Conservation (phyloP, 2,797 vertebrate species). For the Siniperca obscura region DNA sequence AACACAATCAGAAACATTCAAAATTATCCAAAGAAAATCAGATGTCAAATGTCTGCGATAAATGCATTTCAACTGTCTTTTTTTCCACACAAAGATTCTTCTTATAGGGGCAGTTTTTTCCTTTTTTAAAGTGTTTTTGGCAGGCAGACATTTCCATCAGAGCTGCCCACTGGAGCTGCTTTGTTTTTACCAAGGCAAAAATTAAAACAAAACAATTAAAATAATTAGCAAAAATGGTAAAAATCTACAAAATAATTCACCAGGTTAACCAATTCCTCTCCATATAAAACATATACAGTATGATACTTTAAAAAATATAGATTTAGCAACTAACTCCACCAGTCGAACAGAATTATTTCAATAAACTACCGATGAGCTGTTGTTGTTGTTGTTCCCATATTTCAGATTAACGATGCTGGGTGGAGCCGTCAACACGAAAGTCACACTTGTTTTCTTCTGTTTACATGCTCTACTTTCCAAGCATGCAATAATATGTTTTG, state of each 20-base stretch:
- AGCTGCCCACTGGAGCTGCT: conserved; percentile 48
- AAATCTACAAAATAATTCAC: conserved; percentile 77
- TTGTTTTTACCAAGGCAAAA: conserved; percentile 67
- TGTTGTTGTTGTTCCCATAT: conserved; percentile 65
- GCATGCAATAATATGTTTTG: conserved; percentile 77
- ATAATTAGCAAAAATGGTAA: conserved; percentile 69
- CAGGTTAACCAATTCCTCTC: conserved; percentile 61
- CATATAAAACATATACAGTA: conserved; percentile 77
- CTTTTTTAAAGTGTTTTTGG: conserved; percentile 27
- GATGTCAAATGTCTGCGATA: conserved; percentile 39
- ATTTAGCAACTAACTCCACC: conserved; percentile 67
- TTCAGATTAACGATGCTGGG: conserved; percentile 35
- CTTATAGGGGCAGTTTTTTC: not conserved
- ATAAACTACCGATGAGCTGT: conserved; percentile 36
- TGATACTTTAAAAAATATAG: conserved; percentile 81
- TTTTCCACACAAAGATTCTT: conserved; percentile 51
- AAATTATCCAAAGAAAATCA: conserved; percentile 45
- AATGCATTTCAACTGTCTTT: conserved; percentile 43
- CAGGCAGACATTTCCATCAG: conserved; percentile 40
- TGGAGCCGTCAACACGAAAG: conserved; percentile 41
- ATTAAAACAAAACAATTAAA: conserved; percentile 26
- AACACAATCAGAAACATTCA: conserved; percentile 64
- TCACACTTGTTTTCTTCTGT: conserved; percentile 34
- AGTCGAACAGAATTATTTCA: conserved; percentile 51
- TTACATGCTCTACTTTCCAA: conserved; percentile 66